These are phyloP conservation scores for Zaprionus ornatus DNA, from an alignment of 1,140 invertebrate species.

Conservation along the genomic window DNA sequence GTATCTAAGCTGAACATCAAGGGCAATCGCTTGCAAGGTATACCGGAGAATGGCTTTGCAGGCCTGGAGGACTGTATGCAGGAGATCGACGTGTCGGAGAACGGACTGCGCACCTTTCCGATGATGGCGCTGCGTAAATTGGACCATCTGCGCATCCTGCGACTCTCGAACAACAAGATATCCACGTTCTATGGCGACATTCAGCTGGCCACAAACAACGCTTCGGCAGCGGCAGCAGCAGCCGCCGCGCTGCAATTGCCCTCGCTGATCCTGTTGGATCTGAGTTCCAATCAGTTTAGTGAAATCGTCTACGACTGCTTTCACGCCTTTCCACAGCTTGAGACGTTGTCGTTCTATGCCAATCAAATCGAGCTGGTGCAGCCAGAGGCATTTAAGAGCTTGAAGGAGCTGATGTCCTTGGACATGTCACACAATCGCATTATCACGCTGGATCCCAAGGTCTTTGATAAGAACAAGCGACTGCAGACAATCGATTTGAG, in stretches of 20 bases:
- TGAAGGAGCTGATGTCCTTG: slow-evolving; percentile 91
- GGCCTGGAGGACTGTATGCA: slow-evolving; percentile 91
- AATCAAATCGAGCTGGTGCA: slow-evolving; percentile 92
- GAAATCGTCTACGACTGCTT: slow-evolving; percentile 91
- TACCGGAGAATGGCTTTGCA: slow-evolving; percentile 94
- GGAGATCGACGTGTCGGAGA: slow-evolving; percentile 94
- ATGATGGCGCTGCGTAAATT: slow-evolving; percentile 91
- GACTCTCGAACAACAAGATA: slow-evolving; percentile 93
- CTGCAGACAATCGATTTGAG: slow-evolving; percentile 93
- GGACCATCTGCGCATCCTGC: slow-evolving; percentile 88
- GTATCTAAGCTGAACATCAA: slow-evolving; percentile 93
- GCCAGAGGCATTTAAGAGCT: slow-evolving; percentile 89
- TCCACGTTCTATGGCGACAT: slow-evolving; percentile 84
- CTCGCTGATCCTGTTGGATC: slow-evolving; percentile 90
- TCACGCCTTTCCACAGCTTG: slow-evolving; percentile 90
- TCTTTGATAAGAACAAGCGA: slow-evolving; percentile 90
- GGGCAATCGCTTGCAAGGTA: slow-evolving; percentile 90
- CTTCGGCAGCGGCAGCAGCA: slow-evolving; percentile 66
- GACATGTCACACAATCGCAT: slow-evolving; percentile 95
- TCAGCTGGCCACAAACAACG: slow-evolving; percentile 77
- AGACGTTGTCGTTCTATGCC: slow-evolving; percentile 92
- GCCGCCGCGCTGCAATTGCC: slow-evolving; percentile 86
- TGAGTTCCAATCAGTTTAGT: slow-evolving; percentile 94
- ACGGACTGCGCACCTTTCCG: slow-evolving; percentile 92
- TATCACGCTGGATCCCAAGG: slow-evolving; percentile 88